phyloP scores from a whole-genome alignment of 2,113 vertebrate genomes.

The Ancistrus triradiatus region DNA sequence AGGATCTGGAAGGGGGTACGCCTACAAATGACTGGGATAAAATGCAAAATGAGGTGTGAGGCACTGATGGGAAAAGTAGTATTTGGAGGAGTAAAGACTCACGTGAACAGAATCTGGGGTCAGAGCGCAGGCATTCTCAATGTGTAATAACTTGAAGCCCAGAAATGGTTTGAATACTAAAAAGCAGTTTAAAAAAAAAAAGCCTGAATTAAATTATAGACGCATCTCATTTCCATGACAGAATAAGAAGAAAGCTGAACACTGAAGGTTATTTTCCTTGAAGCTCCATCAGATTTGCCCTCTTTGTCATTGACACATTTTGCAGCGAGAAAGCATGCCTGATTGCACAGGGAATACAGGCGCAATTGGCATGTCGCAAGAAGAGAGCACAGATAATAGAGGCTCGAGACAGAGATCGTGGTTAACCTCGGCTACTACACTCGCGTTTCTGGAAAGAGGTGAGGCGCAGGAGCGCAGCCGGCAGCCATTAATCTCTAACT shows the following conservation, averaged over 20 bases:
- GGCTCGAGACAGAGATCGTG: slow-evolving; percentile 54
- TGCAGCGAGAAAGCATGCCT: not conserved
- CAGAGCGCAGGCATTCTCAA: too few species aligned
- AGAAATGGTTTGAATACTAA: too few species aligned
- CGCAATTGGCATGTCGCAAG: slow-evolving; percentile 14
- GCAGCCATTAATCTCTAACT: slow-evolving; percentile 55
- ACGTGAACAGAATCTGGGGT: too few species aligned
- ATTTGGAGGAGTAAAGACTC: too few species aligned
- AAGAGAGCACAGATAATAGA: slow-evolving; percentile 48
- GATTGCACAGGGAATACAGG: slow-evolving; percentile 3
- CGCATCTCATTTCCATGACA: not conserved
- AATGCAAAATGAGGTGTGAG: too few species aligned
- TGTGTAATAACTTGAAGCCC: too few species aligned
- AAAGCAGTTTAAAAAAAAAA: not conserved
- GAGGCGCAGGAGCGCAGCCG: slow-evolving; percentile 56
- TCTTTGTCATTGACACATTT: slow-evolving; percentile 30
- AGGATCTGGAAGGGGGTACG: too few species aligned
- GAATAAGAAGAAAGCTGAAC: slow-evolving; percentile 24
- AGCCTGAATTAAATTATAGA: not conserved
- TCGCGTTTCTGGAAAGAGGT: slow-evolving; percentile 60
- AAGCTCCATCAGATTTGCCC: not conserved
- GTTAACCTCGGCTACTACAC: slow-evolving; percentile 50
- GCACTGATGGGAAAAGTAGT: too few species aligned
- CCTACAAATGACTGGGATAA: too few species aligned
- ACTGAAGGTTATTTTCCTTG: slow-evolving; percentile 72